Conservation (phyloP, 2,888 invertebrate species). For the Stenodema calcarata region DNA sequence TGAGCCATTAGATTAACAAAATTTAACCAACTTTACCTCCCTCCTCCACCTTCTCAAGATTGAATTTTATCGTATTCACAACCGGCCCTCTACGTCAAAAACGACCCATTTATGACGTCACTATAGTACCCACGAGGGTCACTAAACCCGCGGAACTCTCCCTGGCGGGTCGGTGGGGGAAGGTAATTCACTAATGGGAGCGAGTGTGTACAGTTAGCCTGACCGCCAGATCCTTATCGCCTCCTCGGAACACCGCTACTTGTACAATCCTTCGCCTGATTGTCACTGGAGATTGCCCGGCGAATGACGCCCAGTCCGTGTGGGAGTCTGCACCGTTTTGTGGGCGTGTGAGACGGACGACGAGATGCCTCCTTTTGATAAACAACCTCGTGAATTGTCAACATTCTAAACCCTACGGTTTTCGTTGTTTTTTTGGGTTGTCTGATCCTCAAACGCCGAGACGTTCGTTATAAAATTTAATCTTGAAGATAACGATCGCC, state of each 20-base stretch:
- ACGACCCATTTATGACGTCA: too few species aligned
- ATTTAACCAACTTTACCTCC: too few species aligned
- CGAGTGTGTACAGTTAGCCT: slow-evolving; percentile 32
- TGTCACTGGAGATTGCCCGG: slow-evolving; percentile 16
- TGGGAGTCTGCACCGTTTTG: slow-evolving; percentile 16
- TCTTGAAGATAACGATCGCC: neutral
- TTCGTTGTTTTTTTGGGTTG: neutral
- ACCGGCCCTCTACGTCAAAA: too few species aligned
- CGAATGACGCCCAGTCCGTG: neutral
- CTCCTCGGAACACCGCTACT: neutral
- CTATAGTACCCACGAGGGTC: neutral
- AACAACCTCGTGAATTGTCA: neutral
- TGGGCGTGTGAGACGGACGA: slow-evolving; percentile 25
- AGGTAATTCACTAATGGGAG: slow-evolving; percentile 28
- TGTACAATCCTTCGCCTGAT: neutral
- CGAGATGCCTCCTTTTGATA: neutral
- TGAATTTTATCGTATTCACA: too few species aligned
- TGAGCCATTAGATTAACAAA: too few species aligned
- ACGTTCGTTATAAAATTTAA: neutral
- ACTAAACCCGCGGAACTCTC: neutral
- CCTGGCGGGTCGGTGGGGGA: neutral
- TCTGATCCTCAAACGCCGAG: neutral
- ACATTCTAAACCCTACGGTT: neutral
- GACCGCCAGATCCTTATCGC: slow-evolving; percentile 25
- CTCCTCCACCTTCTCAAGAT: too few species aligned